phyloP scores from a whole-genome alignment of 1,140 invertebrate genomes.

The Phenacoccus solenopsis region DNA sequence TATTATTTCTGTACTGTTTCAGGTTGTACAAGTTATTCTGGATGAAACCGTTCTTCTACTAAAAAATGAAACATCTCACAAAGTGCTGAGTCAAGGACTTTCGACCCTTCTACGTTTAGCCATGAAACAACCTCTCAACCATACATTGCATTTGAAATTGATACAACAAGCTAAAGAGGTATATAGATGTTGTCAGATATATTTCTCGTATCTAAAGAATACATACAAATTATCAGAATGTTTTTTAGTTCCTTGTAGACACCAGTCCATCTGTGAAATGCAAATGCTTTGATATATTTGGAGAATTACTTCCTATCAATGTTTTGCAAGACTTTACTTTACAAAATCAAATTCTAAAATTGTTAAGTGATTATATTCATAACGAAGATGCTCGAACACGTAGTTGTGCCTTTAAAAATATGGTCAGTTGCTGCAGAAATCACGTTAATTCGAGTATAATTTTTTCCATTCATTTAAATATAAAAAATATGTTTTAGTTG shows the following conservation, averaged over 20 bases:
- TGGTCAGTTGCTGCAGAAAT: constrained; percentile 42
- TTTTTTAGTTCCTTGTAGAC: constrained; percentile 31
- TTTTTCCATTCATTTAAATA: not conserved
- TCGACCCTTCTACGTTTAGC: constrained; percentile 54
- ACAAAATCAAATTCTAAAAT: constrained; percentile 37
- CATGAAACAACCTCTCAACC: constrained; percentile 29
- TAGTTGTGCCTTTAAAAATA: constrained; percentile 69
- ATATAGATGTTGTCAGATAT: not conserved
- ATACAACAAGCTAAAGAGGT: constrained; percentile 35
- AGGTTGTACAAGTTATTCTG: constrained; percentile 38
- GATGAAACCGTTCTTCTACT: constrained; percentile 61
- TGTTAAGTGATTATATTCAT: constrained; percentile 60
- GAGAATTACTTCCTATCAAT: constrained; percentile 40
- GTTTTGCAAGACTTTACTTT: constrained; percentile 35
- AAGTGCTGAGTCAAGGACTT: constrained; percentile 63
- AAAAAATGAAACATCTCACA: constrained; percentile 66
- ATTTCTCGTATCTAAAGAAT: not conserved
- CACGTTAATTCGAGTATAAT: not conserved
- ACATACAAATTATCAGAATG: not conserved
- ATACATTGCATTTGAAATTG: constrained; percentile 32
- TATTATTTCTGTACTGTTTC: not conserved
- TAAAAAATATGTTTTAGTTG: not conserved
- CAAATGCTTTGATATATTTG: constrained; percentile 61
- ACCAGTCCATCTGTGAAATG: constrained; percentile 64
- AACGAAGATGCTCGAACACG: constrained; percentile 83